A percentile compares a stretch with the other conserved stretches of the same genome.
Conservation (phyloP, 2,888 invertebrate genomes). For the Nysson spinosus region DNA sequence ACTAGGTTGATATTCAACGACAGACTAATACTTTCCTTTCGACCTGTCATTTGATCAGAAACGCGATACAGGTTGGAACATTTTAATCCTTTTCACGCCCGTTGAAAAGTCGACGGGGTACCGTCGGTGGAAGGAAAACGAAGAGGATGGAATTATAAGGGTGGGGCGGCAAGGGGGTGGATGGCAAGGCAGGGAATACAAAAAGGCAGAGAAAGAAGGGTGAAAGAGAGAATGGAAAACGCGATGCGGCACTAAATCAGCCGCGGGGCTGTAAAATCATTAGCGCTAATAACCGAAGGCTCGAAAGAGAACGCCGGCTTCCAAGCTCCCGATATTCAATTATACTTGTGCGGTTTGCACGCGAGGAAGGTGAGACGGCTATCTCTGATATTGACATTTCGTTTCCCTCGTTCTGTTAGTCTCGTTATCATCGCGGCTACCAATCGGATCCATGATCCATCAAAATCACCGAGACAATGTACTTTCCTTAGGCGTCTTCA, state of each 20-base stretch:
- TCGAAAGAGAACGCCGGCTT: constrained; percentile 42
- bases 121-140: not conserved
- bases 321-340: constrained; percentile 66
- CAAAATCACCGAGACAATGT: constrained; percentile 39
- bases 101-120: no score
- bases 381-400: constrained; percentile 58
- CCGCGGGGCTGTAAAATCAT: constrained; percentile 55
- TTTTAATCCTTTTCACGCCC: no score
- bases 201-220: not conserved
- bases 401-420: constrained; percentile 27
- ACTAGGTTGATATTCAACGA: no score
- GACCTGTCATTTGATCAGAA: no score
- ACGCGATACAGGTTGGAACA: no score
- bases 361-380: constrained; percentile 51
- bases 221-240: constrained; percentile 1
- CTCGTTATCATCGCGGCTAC: constrained; percentile 35
- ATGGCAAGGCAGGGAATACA: not conserved
- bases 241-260: constrained; percentile 45
- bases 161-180: constrained; percentile 1
- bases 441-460: constrained; percentile 22
- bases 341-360: constrained; percentile 55
- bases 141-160: constrained; percentile 1
- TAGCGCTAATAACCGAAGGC: constrained; percentile 61
- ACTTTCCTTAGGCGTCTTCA: constrained; percentile 2
- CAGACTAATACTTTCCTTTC: no score